Conservation (phyloP, 92 coral and sea anemone species). For the Galaxea fascicularis region DNA sequence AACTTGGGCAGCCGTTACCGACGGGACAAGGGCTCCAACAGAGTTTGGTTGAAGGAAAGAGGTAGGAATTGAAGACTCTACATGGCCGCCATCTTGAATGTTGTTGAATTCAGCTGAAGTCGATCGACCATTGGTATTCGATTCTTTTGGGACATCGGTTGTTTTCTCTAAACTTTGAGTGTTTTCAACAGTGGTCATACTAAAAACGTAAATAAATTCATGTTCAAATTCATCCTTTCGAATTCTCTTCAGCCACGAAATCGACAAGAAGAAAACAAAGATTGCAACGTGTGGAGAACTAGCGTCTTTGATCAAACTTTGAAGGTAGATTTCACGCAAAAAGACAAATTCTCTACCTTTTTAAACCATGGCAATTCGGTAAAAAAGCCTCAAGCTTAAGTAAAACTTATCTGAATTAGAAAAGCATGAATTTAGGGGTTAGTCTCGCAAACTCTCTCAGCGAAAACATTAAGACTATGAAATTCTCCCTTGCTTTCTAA, state of each 20-base stretch:
- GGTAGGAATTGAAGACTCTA: background rate
- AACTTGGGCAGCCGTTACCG: constrained; percentile 29
- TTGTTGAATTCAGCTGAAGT: constrained; percentile 28
- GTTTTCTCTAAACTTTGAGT: constrained; percentile 23
- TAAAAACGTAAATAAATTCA: background rate
- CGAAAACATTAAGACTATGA: background rate
- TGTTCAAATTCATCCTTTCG: constrained; percentile 24
- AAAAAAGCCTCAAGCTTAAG: background rate
- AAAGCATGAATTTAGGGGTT: background rate
- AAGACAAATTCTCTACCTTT: background rate
- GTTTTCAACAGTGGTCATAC: constrained; percentile 34
- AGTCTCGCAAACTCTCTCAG: background rate
- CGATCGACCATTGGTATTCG: background rate
- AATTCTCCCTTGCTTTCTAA: constrained; percentile 18
- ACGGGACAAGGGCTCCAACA: constrained; percentile 6
- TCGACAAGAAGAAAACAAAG: constrained; percentile 12
- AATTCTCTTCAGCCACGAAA: constrained; percentile 25
- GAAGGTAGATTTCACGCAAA: background rate
- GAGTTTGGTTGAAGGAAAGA: constrained; percentile 37
- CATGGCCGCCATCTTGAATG: constrained; percentile 54
- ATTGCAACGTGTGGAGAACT: background rate
- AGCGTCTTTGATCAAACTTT: background rate
- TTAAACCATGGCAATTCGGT: background rate
- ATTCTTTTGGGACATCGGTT: constrained; percentile 17
- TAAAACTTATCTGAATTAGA: too few relatives aligned